Percentiles rank a stretch among this genome's conserved stretches.
Conservation (phyloP, 2,797 vertebrate genomes). For the Tenualosa thibaudeaui region DNA sequence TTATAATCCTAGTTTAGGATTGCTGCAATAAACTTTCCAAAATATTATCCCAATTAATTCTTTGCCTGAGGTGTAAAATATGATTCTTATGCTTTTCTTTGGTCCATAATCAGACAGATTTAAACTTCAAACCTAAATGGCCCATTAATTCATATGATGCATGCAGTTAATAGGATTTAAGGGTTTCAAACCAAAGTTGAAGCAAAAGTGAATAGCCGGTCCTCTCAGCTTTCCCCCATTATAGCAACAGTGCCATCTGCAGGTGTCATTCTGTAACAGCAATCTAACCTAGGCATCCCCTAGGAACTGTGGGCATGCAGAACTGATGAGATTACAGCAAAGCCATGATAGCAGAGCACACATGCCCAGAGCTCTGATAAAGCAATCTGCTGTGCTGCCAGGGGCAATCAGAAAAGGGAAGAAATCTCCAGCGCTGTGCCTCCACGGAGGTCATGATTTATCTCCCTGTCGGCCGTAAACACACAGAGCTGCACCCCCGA, state of each 20-base stretch:
- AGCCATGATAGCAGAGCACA: neutral
- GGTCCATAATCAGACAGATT: neutral
- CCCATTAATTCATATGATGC: conserved; percentile 4
- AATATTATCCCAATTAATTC: neutral
- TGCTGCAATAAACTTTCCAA: neutral
- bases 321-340: neutral
- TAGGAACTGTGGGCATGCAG: neutral
- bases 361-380: neutral
- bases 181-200: neutral
- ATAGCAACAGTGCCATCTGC: conserved; percentile 62
- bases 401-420: neutral
- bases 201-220: neutral
- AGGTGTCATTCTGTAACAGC: conserved; percentile 34
- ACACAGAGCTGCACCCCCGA: conserved; percentile 44
- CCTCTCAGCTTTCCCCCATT: neutral
- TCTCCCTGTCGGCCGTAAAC: conserved; percentile 57
- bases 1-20: neutral
- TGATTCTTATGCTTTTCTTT: neutral
- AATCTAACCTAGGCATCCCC: neutral
- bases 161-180: conserved; percentile 3
- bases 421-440: conserved; percentile 19
- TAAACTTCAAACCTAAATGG: neutral
- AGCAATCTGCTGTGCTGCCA: conserved; percentile 1
- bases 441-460: conserved; percentile 32
- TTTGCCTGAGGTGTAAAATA: neutral